A percentile compares a stretch with the other conserved stretches of the same genome.
phyloP scores from a whole-genome alignment of 1,140 invertebrate genomes.

The Cheumatopsyche charites region DNA sequence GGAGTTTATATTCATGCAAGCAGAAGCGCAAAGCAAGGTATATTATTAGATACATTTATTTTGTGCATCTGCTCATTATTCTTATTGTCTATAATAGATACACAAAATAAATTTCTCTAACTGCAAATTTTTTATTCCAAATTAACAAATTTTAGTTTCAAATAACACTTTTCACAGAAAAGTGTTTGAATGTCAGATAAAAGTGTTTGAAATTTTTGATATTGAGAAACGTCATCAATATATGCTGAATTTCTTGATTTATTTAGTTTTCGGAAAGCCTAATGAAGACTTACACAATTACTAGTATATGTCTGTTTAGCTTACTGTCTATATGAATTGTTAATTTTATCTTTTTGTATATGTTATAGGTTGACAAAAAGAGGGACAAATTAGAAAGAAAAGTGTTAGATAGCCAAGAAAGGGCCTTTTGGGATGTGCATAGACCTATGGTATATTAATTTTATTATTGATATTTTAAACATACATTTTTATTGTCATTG shows the following conservation, averaged over 20 bases:
- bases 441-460: slow-evolving; percentile 76
- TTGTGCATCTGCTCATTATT: not conserved
- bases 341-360: not conserved
- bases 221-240: too few species aligned
- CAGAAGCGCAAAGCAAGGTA: slow-evolving; percentile 71
- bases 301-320: not conserved
- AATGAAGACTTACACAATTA: too few species aligned
- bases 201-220: too few species aligned
- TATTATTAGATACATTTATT: not conserved
- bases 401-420: slow-evolving; percentile 97
- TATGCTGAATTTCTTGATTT: too few species aligned
- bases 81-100: too few species aligned
- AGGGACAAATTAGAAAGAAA: slow-evolving; percentile 97
- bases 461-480: slow-evolving; percentile 21
- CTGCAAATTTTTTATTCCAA: too few species aligned
- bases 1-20: slow-evolving; percentile 99
- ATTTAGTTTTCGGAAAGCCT: too few species aligned
- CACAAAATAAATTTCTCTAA: too few species aligned
- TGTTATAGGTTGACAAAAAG: slow-evolving; percentile 95
- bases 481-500: not conserved
- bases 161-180: too few species aligned
- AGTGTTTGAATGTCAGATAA: too few species aligned
- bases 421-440: slow-evolving; percentile 99
- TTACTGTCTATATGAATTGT: too few species aligned
- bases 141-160: not conserved